Evolutionary conservation across 2,113 vertebrate species (phyloP).

Genomic region (Pampusana beccarii): DNA sequence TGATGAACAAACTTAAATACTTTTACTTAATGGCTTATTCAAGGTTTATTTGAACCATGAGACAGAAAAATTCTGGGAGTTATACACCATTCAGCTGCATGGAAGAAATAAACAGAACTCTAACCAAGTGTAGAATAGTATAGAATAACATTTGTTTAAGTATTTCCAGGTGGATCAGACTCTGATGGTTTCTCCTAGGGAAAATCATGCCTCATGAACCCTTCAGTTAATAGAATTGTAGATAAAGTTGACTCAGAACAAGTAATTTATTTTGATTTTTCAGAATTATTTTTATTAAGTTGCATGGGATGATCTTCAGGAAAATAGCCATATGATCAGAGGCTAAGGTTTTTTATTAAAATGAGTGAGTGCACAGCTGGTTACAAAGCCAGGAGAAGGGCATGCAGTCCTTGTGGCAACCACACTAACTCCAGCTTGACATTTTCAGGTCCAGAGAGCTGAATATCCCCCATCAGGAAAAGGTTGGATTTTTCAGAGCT

Average conservation of each 20-base stretch:
- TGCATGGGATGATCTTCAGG: neutral
- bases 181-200: neutral
- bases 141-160: neutral
- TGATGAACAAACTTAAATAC: neutral
- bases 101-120: neutral
- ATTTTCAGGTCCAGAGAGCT: neutral
- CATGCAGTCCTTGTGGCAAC: rapidly evolving
- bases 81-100: neutral
- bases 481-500: neutral
- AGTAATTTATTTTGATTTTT: neutral
- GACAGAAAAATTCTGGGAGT: neutral
- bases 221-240: neutral
- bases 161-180: neutral
- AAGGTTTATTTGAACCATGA: neutral
- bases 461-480: neutral
- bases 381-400: neutral
- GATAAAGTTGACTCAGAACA: neutral
- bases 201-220: neutral
- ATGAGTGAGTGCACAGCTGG: neutral
- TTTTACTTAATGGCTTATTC: neutral
- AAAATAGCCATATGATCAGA: neutral
- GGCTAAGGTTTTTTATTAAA: neutral
- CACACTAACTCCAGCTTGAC: neutral
- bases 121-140: neutral
- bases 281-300: neutral